phyloP scores from a whole-genome alignment of 2,888 invertebrate genomes.

The Troides aeacus region DNA sequence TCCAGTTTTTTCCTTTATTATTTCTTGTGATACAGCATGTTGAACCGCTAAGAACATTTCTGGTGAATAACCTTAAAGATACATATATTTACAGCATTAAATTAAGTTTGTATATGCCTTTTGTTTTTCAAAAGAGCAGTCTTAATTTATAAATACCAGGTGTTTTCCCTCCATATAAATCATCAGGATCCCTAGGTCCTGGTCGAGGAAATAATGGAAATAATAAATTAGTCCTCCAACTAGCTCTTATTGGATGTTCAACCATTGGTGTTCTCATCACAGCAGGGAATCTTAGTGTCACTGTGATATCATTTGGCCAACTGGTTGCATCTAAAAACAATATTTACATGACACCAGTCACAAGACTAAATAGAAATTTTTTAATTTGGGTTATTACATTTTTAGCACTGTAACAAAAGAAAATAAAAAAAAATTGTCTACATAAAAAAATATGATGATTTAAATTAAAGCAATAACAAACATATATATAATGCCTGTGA shows the following conservation, averaged over 20 bases:
- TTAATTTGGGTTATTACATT: no score
- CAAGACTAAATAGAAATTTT: no score
- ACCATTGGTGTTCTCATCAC: constrained; percentile 78
- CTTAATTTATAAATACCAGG: constrained; percentile 78
- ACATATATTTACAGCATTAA: neutral
- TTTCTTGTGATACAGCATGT: constrained; percentile 66
- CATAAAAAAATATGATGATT: no score
- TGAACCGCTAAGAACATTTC: constrained; percentile 72
- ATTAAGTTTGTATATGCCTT: no score
- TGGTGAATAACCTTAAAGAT: constrained; percentile 61
- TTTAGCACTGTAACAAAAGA: no score
- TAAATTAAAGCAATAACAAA: no score
- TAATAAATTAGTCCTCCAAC: constrained; percentile 86
- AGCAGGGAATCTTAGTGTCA: constrained; percentile 83
- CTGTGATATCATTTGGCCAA: constrained; percentile 77
- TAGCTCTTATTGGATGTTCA: constrained; percentile 66
- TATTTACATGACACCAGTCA: neutral
- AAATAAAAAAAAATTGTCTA: no score
- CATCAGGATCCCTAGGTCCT: constrained; percentile 83
- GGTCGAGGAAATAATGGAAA: constrained; percentile 84
- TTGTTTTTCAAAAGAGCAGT: no score
- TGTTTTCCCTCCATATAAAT: constrained; percentile 67
- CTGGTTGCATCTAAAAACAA: constrained; percentile 54
- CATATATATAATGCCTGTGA: no score
- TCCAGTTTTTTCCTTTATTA: constrained; percentile 65